phyloP scores from a whole-genome alignment of 1,140 invertebrate species.

The Scaptomyza graminum region DNA sequence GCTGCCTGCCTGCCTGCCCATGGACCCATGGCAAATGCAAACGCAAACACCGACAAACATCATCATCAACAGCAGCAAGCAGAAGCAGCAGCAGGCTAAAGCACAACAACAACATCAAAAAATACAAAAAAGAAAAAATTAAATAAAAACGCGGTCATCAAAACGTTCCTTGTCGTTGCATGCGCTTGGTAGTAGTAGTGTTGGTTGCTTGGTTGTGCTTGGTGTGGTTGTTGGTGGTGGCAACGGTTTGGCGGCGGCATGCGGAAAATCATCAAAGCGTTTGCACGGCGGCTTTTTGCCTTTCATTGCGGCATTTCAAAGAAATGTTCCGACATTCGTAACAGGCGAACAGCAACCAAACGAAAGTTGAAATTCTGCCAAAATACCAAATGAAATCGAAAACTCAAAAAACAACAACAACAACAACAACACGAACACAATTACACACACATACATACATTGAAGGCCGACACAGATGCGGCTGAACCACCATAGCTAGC shows the following conservation, averaged over 20 bases:
- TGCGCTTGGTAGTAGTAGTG: conserved; percentile 21
- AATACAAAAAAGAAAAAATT: not conserved
- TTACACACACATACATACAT: conserved; percentile 21
- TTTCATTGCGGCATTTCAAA: conserved; percentile 79
- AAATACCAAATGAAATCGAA: conserved; percentile 73
- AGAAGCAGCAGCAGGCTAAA: conserved; percentile 56
- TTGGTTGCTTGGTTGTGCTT: not conserved
- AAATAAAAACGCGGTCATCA: conserved; percentile 54
- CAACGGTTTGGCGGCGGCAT: conserved; percentile 48
- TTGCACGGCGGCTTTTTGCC: conserved; percentile 72
- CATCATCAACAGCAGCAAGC: conserved; percentile 71
- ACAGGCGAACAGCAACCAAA: conserved; percentile 71
- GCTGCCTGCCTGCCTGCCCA: conserved; percentile 45
- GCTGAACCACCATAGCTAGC: conserved; percentile 50
- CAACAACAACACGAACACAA: conserved; percentile 12
- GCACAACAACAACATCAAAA: not conserved
- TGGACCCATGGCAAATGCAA: conserved; percentile 55
- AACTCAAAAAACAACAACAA: conserved; percentile 43
- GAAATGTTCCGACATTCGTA: conserved; percentile 78
- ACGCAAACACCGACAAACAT: conserved; percentile 68
- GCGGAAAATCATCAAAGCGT: conserved; percentile 80
- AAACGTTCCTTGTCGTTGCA: conserved; percentile 53
- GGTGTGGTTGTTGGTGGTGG: conserved; percentile 33
- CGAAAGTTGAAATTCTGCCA: conserved; percentile 70
- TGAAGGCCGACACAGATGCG: conserved; percentile 19